Evolutionary conservation across 2,797 vertebrate species (phyloP).

Genomic region (Sus cebifrons): DNA sequence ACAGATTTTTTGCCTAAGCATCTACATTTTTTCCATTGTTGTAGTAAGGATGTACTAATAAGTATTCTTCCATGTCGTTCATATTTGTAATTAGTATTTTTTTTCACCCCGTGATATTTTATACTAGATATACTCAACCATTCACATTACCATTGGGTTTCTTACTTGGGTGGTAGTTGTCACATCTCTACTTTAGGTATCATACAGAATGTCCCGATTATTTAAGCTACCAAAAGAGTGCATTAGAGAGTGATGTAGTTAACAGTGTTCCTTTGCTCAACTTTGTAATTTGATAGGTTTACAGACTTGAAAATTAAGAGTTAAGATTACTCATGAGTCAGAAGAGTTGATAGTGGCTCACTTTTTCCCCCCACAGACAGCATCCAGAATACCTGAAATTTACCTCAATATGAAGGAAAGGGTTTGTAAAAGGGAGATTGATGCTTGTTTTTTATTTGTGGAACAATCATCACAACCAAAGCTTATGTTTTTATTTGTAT

Average conservation of each 20-base stretch:
- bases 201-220: not conserved
- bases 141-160: not conserved
- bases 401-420: not conserved
- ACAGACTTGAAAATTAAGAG: not conserved
- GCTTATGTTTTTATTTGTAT: not conserved
- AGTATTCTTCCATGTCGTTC: not conserved
- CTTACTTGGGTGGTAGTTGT: not conserved
- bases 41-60: not conserved
- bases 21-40: not conserved
- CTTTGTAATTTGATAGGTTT: not conserved
- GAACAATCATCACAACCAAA: too few species aligned
- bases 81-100: conserved; percentile 1
- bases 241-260: conserved; percentile 20
- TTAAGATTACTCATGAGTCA: not conserved
- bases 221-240: not conserved
- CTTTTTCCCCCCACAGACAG: not conserved
- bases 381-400: not conserved
- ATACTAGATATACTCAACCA: not conserved
- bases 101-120: not conserved
- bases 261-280: not conserved
- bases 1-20: not conserved
- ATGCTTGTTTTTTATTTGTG: not conserved
- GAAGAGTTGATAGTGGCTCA: not conserved
- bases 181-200: not conserved
- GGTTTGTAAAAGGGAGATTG: not conserved